Conservation (phyloP, 2,797 vertebrate species). For the Eupleurogrammus muticus region DNA sequence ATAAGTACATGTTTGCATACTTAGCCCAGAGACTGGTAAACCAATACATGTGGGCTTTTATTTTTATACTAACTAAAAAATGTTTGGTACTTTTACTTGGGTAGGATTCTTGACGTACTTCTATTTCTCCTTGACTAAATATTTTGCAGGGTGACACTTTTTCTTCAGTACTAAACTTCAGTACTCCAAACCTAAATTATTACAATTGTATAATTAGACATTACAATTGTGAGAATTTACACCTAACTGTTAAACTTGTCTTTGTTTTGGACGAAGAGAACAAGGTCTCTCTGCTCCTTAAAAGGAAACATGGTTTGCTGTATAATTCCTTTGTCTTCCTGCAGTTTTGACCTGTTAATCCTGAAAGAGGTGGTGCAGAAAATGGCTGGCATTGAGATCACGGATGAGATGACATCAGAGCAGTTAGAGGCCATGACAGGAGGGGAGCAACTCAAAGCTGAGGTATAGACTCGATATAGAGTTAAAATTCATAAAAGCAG, state of each 20-base stretch:
- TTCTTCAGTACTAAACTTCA: too few species aligned
- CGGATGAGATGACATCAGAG: constrained; percentile 97
- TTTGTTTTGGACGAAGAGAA: not conserved
- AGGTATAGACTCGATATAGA: constrained; percentile 80
- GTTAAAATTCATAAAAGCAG: not conserved
- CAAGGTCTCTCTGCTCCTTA: not conserved
- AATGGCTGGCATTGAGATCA: constrained; percentile 99
- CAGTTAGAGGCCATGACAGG: constrained; percentile 99
- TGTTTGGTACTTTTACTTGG: too few species aligned
- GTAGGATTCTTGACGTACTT: too few species aligned
- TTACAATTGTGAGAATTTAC: not conserved
- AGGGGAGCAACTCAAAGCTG: constrained; percentile 98
- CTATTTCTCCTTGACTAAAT: too few species aligned
- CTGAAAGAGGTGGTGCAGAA: constrained; percentile 99
- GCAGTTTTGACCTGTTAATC: constrained; percentile 97
- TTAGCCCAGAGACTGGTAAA: too few species aligned
- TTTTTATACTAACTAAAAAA: too few species aligned
- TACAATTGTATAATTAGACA: too few species aligned
- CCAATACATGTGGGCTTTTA: too few species aligned
- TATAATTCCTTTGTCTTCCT: constrained; percentile 32
- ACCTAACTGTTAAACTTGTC: not conserved
- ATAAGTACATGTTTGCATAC: too few species aligned
- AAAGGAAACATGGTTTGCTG: not conserved
- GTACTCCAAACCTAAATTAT: too few species aligned
- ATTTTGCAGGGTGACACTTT: too few species aligned